phyloP scores from a whole-genome alignment of 2,113 vertebrate species.

The Rutilus rutilus region DNA sequence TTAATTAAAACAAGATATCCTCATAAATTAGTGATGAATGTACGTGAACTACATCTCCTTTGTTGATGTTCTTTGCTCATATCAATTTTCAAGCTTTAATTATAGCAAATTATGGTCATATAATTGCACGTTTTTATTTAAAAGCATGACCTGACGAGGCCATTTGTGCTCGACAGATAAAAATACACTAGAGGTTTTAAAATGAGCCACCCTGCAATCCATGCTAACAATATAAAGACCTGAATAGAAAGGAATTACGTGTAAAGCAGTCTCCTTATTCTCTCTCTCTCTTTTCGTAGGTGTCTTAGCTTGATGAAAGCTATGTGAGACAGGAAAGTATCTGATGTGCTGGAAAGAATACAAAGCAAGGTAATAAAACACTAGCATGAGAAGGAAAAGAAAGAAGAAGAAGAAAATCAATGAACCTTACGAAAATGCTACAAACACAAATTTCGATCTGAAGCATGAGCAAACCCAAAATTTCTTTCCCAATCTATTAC shows the following conservation, averaged over 20 bases:
- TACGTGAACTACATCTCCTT: constrained; percentile 48
- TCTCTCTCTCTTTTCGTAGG: constrained; percentile 3
- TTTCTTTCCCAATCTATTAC: not conserved
- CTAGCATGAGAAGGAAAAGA: not conserved
- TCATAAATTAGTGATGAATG: constrained; percentile 54
- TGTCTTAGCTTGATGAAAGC: constrained; percentile 30
- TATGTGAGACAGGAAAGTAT: constrained; percentile 14
- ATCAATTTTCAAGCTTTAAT: constrained; percentile 54
- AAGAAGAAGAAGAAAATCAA: not conserved
- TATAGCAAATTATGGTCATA: constrained; percentile 51
- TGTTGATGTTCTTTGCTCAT: constrained; percentile 42
- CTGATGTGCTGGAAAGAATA: constrained; percentile 23
- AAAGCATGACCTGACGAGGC: constrained; percentile 22
- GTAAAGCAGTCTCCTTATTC: constrained; percentile 20
- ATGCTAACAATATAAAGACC: constrained; percentile 37
- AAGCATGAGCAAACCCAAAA: not conserved
- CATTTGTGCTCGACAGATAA: not conserved
- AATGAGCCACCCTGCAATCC: constrained; percentile 7
- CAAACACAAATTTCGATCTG: constrained; percentile 12
- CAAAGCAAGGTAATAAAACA: constrained; percentile 20
- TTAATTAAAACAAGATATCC: constrained; percentile 64
- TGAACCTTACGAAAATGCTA: not conserved
- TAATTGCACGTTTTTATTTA: constrained; percentile 37
- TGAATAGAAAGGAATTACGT: not conserved
- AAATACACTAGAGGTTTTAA: constrained; percentile 33